Evolutionary conservation across 2,797 vertebrate genomes (phyloP).

Genomic region (Ambastaia sidthimunki): DNA sequence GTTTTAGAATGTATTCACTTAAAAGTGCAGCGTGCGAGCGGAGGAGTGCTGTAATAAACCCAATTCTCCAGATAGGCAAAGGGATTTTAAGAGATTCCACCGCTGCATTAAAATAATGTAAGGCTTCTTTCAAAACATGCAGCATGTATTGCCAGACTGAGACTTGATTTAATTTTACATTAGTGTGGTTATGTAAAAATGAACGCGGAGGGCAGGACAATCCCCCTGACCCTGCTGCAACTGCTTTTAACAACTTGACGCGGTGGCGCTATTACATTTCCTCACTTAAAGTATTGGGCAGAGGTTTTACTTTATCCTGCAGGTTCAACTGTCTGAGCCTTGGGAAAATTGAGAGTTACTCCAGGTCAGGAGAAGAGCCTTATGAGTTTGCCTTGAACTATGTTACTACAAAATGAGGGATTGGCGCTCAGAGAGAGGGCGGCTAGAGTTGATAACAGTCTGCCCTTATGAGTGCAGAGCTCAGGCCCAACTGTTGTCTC

Average conservation of each 20-base stretch:
- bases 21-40: constrained; percentile 8
- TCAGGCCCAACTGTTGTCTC: constrained; percentile 23
- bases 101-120: constrained; percentile 39
- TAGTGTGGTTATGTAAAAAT: constrained; percentile 27
- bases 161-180: constrained; percentile 49
- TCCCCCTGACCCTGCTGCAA: constrained; percentile 41
- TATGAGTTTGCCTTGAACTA: constrained; percentile 28
- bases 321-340: constrained; percentile 37
- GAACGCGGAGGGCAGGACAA: constrained; percentile 30
- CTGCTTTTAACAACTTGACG: constrained; percentile 38
- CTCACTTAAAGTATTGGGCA: constrained; percentile 29
- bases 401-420: constrained; percentile 18
- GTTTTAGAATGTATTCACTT: constrained; percentile 28
- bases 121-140: constrained; percentile 26
- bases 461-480: constrained; percentile 26
- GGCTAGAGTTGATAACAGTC: constrained; percentile 15
- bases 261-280: constrained; percentile 50
- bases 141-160: not conserved
- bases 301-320: constrained; percentile 41
- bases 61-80: constrained; percentile 24
- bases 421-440: not conserved
- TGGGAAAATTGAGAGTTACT: constrained; percentile 53
- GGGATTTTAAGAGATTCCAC: constrained; percentile 15
- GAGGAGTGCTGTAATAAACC: constrained; percentile 35
- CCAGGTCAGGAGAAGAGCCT: constrained; percentile 48